A percentile compares a stretch with the other conserved stretches of the same genome.
These are phyloP conservation scores for Nycticorax nycticorax DNA, from an alignment of 2,113 vertebrate species.

Conservation along the genomic window DNA sequence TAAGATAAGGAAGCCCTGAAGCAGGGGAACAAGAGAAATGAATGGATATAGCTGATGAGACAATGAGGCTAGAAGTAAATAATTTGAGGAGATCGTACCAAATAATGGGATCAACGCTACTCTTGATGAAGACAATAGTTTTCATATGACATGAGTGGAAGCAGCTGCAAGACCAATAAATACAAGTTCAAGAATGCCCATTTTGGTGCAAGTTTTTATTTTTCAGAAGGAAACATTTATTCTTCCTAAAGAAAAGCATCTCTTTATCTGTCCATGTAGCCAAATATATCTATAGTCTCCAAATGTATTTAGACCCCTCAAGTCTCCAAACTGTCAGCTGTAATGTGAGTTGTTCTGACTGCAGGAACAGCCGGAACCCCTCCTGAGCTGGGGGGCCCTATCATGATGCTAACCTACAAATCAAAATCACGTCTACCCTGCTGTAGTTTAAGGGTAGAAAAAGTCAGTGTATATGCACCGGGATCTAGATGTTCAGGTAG, in stretches of 20 bases:
- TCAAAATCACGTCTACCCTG: neutral
- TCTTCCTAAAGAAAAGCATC: neutral
- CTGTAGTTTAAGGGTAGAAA: neutral
- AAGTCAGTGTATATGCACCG: neutral
- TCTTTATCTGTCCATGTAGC: neutral
- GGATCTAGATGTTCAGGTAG: neutral
- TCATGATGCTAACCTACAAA: neutral
- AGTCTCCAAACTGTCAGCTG: neutral
- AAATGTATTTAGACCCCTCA: neutral
- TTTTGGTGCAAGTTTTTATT: neutral
- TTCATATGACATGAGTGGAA: neutral
- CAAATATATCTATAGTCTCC: neutral
- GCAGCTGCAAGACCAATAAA: neutral
- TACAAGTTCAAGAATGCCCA: neutral
- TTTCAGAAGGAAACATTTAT: neutral
- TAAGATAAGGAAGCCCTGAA: neutral
- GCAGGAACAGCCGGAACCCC: neutral
- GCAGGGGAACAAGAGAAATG: neutral
- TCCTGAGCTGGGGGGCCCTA: neutral
- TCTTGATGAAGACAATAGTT: neutral
- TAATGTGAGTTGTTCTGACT: neutral
- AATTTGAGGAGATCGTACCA: conserved; percentile 12
- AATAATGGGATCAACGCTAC: neutral
- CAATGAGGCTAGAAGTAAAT: neutral
- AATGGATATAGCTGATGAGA: neutral